These are phyloP conservation scores for Varecia variegata DNA, from an alignment of 2,797 vertebrate genomes.

Conservation along the genomic window DNA sequence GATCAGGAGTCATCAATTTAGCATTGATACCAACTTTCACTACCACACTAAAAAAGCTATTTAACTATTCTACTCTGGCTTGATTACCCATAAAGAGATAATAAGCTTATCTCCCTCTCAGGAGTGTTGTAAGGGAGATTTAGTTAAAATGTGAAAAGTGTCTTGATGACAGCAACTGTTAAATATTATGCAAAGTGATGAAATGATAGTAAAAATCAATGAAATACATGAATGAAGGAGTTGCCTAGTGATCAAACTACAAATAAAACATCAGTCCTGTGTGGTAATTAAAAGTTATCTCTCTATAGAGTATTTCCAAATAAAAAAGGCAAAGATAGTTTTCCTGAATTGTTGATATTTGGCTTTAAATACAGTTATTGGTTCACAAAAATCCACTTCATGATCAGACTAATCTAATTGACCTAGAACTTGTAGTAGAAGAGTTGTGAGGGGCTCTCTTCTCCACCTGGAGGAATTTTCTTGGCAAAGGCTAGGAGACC, in stretches of 20 bases:
- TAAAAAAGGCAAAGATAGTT: not conserved
- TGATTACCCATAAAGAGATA: conserved; percentile 38
- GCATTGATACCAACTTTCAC: not conserved
- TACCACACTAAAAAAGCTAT: not conserved
- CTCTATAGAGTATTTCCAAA: not conserved
- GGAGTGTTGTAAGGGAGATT: not conserved
- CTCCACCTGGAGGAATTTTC: not conserved
- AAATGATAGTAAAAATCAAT: conserved; percentile 31
- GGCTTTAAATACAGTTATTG: not conserved
- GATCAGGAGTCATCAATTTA: not conserved
- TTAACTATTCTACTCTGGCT: conserved; percentile 41
- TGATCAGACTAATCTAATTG: not conserved
- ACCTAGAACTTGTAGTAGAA: not conserved
- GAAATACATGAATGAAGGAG: not conserved
- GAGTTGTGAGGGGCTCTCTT: not conserved
- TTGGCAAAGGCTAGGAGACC: not conserved
- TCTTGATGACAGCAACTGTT: conserved; percentile 2
- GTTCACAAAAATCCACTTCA: not conserved
- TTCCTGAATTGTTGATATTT: not conserved
- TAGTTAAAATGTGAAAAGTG: not conserved
- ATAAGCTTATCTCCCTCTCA: conserved; percentile 26
- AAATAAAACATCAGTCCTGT: not conserved
- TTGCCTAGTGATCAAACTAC: not conserved
- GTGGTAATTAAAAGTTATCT: not conserved
- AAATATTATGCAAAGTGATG: conserved; percentile 37